Base-by-base conservation (phyloP, 2,113 vertebrate species). In the Stigmatopora nigra region DNA sequence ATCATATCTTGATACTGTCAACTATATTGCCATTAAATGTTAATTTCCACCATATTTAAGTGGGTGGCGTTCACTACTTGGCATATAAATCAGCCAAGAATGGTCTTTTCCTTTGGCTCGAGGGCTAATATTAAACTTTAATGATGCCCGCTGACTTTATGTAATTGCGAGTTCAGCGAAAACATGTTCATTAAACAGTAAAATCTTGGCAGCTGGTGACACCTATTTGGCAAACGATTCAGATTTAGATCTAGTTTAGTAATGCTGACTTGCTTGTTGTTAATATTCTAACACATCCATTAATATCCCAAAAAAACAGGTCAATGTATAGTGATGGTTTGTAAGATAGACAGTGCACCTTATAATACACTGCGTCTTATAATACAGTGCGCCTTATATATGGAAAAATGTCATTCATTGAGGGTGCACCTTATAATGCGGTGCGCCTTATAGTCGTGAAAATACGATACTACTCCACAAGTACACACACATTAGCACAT, bases 181-280 rank as follows among this genome's bases (percentile, higher is more conserved):
- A 45, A 57, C 67, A 58, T 70, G 64, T 73, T 73, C 65, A 73
- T 71, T 63, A 71, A n/a, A 70, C 61, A 57, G 71, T 81, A 69
- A 78, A 60, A 69, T 13, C 57, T 11, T 6, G 12, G 64, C 77
- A 75, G 73, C 77, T 72, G 68, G 47, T 79, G 63, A 80, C 2
- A 75, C 57, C 56, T 57, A 69, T 20, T 31, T 75, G 79, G 78
- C 82, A 51, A 8, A 0, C 22, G 1, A 13, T 51, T 38, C 46
- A 84, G 79, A 83, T 84, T 77, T 75, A 77, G n/a, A n/a, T n/a
- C n/a, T 73, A 53, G 51, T 15, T 74, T 63, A 61, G 35, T 46
- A 63, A 67, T 66, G 51, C 74, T 73, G 58, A 14, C 70, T 72
- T 46, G 2, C 59, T 61, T 55, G 5, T 52, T 22, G 63, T 70